These are phyloP conservation scores for Caenorhabditis drosophilae DNA, from an alignment of 2,888 invertebrate genomes.

Conservation along the genomic window DNA sequence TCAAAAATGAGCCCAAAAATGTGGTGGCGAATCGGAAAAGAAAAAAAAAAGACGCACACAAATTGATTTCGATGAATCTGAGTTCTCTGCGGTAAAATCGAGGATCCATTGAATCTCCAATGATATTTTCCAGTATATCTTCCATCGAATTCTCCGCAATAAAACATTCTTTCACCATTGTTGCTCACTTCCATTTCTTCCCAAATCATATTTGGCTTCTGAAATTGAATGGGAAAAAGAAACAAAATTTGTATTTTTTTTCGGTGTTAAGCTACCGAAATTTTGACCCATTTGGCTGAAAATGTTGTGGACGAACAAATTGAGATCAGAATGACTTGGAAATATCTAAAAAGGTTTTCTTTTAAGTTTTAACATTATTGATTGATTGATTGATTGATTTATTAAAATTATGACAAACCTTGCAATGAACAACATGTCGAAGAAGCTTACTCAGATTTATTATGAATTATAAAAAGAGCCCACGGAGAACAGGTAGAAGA, in stretches of 20 bases:
- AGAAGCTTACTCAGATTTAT: too few species aligned
- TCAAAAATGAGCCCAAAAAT: too few species aligned
- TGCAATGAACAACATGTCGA: too few species aligned
- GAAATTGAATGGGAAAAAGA: too few species aligned
- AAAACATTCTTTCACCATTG: conserved; percentile 19
- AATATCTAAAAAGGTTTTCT: too few species aligned
- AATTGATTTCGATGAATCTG: conserved; percentile 36
- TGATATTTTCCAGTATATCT: conserved; percentile 15
- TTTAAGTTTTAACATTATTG: too few species aligned
- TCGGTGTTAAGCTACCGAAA: conserved; percentile 15
- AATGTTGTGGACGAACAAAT: conserved; percentile 2
- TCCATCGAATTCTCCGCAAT: conserved; percentile 32
- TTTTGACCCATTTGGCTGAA: conserved; percentile 30
- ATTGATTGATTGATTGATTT: too few species aligned
- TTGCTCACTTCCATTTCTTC: conserved; percentile 29
- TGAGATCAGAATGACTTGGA: not conserved
- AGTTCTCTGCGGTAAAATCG: conserved; percentile 31
- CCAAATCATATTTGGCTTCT: conserved; percentile 30
- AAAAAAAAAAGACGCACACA: conserved; percentile 13
- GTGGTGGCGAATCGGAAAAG: too few species aligned
- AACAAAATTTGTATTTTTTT: too few species aligned
- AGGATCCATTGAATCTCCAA: conserved; percentile 35
- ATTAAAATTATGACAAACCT: too few species aligned
- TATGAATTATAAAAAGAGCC: too few species aligned
- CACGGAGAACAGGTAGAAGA: too few species aligned